These are phyloP conservation scores for Acanthurus leucopareius DNA, from an alignment of 2,797 vertebrate species.

Conservation along the genomic window DNA sequence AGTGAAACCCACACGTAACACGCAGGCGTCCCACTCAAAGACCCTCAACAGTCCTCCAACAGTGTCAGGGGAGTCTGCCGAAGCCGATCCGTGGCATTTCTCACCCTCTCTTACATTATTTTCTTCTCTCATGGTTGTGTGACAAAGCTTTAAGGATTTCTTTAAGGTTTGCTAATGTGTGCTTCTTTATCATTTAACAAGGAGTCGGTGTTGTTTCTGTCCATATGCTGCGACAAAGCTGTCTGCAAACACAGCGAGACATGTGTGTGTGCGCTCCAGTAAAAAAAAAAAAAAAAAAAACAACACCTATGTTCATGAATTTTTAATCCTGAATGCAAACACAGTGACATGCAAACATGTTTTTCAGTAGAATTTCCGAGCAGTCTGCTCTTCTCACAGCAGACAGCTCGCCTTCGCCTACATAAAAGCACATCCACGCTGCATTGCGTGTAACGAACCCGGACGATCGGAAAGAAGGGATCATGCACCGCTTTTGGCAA, in stretches of 20 bases:
- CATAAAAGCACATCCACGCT: slow-evolving; percentile 43
- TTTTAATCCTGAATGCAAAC: slow-evolving; percentile 75
- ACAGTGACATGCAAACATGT: slow-evolving; percentile 78
- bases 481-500: slow-evolving; percentile 46
- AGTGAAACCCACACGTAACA: slow-evolving; percentile 44
- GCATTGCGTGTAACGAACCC: slow-evolving; percentile 46
- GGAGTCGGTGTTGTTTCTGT: neutral
- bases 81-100: neutral
- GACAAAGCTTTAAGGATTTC: slow-evolving; percentile 5
- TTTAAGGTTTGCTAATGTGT: neutral
- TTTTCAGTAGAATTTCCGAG: slow-evolving; percentile 61
- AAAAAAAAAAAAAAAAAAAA: slow-evolving; percentile 30
- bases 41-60: neutral
- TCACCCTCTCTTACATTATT: neutral
- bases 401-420: slow-evolving; percentile 46
- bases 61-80: neutral
- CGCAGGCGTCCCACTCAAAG: slow-evolving; percentile 27
- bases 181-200: neutral
- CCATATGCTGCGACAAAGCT: slow-evolving; percentile 12
- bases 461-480: slow-evolving; percentile 39
- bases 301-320: slow-evolving; percentile 64
- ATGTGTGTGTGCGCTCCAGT: slow-evolving; percentile 31
- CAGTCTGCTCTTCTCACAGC: slow-evolving; percentile 59
- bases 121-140: neutral
- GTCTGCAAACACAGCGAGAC: slow-evolving; percentile 27